Evolutionary conservation across 2,797 vertebrate genomes (phyloP).

Genomic region (Anguilla pacifica): DNA sequence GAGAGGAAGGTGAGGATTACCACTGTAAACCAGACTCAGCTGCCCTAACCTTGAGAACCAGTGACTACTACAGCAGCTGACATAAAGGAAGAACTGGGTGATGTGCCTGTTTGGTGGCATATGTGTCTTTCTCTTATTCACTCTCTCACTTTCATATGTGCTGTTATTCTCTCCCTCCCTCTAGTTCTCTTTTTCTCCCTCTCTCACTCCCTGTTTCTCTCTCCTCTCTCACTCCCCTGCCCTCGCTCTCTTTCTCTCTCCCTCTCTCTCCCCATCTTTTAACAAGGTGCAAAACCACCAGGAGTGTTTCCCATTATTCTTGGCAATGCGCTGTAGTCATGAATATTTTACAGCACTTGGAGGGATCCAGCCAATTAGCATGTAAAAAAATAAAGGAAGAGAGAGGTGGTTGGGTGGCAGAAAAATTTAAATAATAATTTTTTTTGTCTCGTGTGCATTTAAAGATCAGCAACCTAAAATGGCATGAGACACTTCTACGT

Average conservation of each 20-base stretch:
- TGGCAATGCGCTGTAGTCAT: slow-evolving; percentile 21
- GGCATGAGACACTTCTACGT: neutral
- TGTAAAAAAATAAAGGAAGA: slow-evolving; percentile 19
- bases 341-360: slow-evolving; percentile 28
- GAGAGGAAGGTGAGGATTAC: neutral
- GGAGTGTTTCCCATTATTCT: slow-evolving; percentile 9
- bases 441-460: neutral
- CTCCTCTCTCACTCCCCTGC: neutral
- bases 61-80: slow-evolving; percentile 10
- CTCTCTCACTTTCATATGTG: neutral
- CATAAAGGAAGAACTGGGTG: neutral
- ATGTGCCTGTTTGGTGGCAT: neutral
- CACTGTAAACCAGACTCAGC: neutral
- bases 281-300: slow-evolving; percentile 5
- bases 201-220: neutral
- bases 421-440: neutral
- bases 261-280: neutral
- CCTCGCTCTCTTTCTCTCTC: neutral
- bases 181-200: neutral
- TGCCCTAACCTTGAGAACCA: slow-evolving; percentile 9
- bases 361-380: slow-evolving; percentile 36
- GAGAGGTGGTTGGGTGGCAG: neutral
- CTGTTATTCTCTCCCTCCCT: neutral
- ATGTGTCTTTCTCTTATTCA: neutral
- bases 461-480: slow-evolving; percentile 11